Evolutionary conservation across 2,113 vertebrate genomes (phyloP), one percentile per base, ranked within the genome.

Genomic region (Columbina picui): DNA sequence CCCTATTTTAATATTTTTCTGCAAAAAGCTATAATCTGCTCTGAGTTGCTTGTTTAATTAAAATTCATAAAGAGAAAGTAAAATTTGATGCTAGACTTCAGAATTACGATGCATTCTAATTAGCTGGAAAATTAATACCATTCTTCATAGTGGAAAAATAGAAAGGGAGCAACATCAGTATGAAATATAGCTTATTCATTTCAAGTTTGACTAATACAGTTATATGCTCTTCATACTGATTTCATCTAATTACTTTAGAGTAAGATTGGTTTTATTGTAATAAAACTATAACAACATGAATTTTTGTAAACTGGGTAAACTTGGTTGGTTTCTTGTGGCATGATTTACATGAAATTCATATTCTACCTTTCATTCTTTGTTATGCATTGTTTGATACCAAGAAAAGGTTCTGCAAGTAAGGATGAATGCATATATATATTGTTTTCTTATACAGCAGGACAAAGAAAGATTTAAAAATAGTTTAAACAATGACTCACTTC

Each of bases 1-100:
- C 8, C 8, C 4, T 14, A 69, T 84, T 89, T 79, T 43, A 81
- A 71, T 18, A 4, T 41, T 78, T 26, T 67, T 70, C 41, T 73
- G 10, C 45, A 78, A 55, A 89, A 70, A 92, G 3, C 5, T 84
- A 17, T 73, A 90, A 88, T 78, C 32, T 81, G 7, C 17, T 94
- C 29, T 81, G 71, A 92, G 50, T 56, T 89, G 56, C 41, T 90
- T 89, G 41, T 70, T 95, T 91, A 96, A 90, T 96, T 94, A 86
- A 73, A 94, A 93, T 82, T 86, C 3, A 2, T 92, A 87, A 12
- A 91, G 13, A 53, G 60, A 84, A 94, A 84, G 49, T 57, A 80
- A 91, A 92, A 94, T 91, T 78, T 90, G 26, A 73, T 90, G 49
- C 12, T 71, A 85, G 32, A 55, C 26, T 84, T 92, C 52, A 82